Base-by-base conservation (phyloP, 37 sponge, comb jelly and placozoan genomes). In the Chondrilla cf. caribensis region DNA sequence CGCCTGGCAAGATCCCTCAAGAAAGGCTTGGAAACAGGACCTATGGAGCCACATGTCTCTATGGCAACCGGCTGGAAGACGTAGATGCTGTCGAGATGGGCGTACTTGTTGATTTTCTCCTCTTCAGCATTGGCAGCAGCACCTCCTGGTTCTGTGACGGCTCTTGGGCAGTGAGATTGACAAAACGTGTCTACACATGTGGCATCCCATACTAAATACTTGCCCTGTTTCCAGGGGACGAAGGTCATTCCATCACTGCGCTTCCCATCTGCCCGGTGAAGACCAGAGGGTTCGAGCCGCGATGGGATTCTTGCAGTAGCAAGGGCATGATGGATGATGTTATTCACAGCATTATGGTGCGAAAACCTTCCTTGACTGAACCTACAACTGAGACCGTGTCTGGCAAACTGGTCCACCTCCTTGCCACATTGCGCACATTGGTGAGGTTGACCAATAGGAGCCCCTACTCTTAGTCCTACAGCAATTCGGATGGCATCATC, bases 401-500 rank as follows among this genome's bases (percentile, higher is more conserved):
- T 59, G 44, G 36, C 65, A 40, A 76, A 60, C 9, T 76, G 66
- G 77, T 58, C 78, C 39, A 87, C 78, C 3, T 81, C 47, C 31
- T 11, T 44, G 11, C 87, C 87, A 76, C 87, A 87, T 43, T 40
- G 26, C 37, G 47, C 43, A 58, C 87, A 87, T 0, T 38, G 9
- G 65, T 87, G 87, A 3, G 82, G 82, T 14, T 59, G 77, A 59
- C 82, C 57, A 59, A 87, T 51, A 26, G 87, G 58, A 79, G 33
- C 79, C 32, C 85, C 80, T 24, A 85, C 41, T 3, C 86, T 31
- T 9, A 85, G 71, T 54, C 86, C 86, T 21, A 85, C 39, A 38
- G 86, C 86, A 70, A 85, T 79, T 19, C 84, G 33, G 38, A 84
- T 25, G 17, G 77, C 25, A 18, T 57, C 43, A 84, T 84, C 42